A percentile compares a stretch with the other conserved stretches of the same genome.
phyloP scores from a whole-genome alignment of 1,140 invertebrate genomes.

The Lethrus apterus region DNA sequence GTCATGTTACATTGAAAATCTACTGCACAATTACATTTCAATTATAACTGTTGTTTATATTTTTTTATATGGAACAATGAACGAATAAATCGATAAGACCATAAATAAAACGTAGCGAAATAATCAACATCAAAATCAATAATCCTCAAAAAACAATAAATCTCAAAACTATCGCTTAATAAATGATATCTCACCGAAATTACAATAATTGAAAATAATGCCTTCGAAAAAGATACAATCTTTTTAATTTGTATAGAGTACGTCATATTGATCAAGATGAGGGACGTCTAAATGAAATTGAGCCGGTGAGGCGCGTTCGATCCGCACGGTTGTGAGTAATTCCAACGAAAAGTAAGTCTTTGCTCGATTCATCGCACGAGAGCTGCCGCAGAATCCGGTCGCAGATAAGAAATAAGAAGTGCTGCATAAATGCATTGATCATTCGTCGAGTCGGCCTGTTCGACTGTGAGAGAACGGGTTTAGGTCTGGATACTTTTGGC shows the following conservation, averaged over 20 bases:
- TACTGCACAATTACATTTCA: too few species aligned
- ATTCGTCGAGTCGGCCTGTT: slow-evolving; percentile 26
- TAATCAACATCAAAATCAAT: too few species aligned
- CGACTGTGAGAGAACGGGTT: slow-evolving; percentile 28
- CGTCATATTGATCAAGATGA: neutral
- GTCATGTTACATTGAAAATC: too few species aligned
- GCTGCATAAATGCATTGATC: slow-evolving; percentile 36
- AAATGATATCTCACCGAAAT: slow-evolving; percentile 11
- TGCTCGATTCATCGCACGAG: slow-evolving; percentile 22
- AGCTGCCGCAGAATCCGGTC: slow-evolving; percentile 28
- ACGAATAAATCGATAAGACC: too few species aligned
- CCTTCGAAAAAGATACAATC: slow-evolving; percentile 7
- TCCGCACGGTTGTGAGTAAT: neutral
- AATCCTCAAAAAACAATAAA: too few species aligned
- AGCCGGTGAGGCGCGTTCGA: neutral
- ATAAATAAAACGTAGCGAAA: too few species aligned
- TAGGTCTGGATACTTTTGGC: slow-evolving; percentile 31
- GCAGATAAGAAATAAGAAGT: slow-evolving; percentile 31
- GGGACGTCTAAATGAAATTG: neutral
- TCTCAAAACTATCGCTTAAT: too few species aligned
- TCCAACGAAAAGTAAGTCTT: slow-evolving; percentile 27
- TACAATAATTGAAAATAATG: slow-evolving; percentile 13
- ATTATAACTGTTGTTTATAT: too few species aligned
- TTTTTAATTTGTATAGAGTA: slow-evolving; percentile 3
- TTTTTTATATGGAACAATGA: too few species aligned